These are phyloP conservation scores for Smittia sp. DNA, from an alignment of 2,888 invertebrate species.

Conservation along the genomic window DNA sequence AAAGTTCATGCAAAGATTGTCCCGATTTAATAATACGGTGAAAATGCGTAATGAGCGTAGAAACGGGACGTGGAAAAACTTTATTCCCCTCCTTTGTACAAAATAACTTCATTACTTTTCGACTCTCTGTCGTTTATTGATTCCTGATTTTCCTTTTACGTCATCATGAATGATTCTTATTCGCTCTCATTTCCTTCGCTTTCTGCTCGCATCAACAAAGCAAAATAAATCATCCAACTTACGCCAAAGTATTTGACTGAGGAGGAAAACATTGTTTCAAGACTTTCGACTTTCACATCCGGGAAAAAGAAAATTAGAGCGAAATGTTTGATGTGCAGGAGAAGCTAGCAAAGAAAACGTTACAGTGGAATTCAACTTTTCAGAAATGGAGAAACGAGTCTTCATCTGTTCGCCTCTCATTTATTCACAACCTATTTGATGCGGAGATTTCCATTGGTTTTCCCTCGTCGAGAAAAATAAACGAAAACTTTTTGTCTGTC, in stretches of 20 bases:
- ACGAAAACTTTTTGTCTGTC: not conserved
- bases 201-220: too few relatives aligned
- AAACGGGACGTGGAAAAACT: not conserved
- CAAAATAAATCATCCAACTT: too few relatives aligned
- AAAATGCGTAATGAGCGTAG: not conserved
- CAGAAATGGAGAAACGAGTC: conserved; percentile 18
- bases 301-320: not conserved
- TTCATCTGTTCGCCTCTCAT: conserved; percentile 18
- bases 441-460: conserved; percentile 15
- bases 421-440: conserved; percentile 20
- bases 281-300: not conserved
- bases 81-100: not conserved
- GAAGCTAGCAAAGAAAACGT: not conserved
- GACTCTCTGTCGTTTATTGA: conserved; percentile 24
- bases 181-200: conserved; percentile 3
- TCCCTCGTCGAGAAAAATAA: not conserved
- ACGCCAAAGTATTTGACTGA: too few relatives aligned
- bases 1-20: conserved; percentile 5
- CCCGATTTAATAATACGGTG: not conserved
- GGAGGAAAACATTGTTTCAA: not conserved
- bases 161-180: conserved; percentile 21
- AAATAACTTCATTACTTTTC: not conserved
- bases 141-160: conserved; percentile 36
- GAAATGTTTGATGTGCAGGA: conserved; percentile 16
- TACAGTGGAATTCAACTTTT: conserved; percentile 2